A percentile compares a stretch with the other conserved stretches of the same genome.
Conservation (phyloP, 2,888 invertebrate genomes). For the Patella depressa region DNA sequence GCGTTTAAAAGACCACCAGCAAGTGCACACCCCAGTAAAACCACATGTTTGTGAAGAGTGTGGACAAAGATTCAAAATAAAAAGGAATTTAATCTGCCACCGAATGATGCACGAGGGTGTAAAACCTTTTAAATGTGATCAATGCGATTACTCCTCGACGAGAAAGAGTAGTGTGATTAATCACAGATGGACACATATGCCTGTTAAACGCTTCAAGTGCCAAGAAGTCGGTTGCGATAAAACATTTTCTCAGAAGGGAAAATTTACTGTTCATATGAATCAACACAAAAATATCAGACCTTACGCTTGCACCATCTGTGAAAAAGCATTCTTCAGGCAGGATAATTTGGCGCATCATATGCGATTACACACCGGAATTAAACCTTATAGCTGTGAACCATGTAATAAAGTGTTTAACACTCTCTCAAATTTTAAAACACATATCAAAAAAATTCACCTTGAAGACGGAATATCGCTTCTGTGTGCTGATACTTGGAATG, state of each 20-base stretch:
- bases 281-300: not conserved
- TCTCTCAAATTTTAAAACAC: no score
- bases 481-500: no score
- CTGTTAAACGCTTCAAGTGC: not conserved
- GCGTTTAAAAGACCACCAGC: not conserved
- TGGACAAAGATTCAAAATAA: not conserved
- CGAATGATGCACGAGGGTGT: not conserved
- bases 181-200: not conserved
- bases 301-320: not conserved
- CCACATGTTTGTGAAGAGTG: not conserved
- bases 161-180: not conserved
- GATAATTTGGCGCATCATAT: not conserved
- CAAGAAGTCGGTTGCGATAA: not conserved
- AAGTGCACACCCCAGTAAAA: not conserved
- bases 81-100: not conserved
- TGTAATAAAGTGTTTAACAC: not conserved
- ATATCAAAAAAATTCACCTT: no score
- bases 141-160: not conserved
- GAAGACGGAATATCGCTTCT: no score
- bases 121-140: not conserved
- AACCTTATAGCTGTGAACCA: not conserved
- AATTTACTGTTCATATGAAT: not conserved
- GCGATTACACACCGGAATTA: not conserved
- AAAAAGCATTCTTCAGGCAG: not conserved
- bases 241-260: not conserved